Evolutionary conservation across 2,113 vertebrate species (phyloP).

Genomic region (Ptilonorhynchus violaceus): DNA sequence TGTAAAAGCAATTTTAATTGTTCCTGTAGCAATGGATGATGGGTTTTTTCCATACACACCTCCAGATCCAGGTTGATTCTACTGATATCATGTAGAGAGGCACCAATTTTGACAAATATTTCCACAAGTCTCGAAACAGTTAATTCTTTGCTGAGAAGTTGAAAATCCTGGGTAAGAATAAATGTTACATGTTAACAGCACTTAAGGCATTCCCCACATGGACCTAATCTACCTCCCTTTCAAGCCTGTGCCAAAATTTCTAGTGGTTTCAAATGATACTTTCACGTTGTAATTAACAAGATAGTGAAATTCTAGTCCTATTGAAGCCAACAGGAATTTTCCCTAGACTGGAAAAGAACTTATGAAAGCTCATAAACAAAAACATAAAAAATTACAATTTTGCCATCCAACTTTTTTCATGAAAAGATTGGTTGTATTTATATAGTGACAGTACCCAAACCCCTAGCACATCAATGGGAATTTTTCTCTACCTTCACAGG

Average conservation of each 20-base stretch:
- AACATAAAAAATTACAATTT: neutral
- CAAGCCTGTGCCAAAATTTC: neutral
- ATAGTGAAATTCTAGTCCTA: neutral
- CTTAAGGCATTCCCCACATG: neutral
- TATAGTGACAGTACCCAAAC: neutral
- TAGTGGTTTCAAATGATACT: neutral
- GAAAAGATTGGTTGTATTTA: neutral
- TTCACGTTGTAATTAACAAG: neutral
- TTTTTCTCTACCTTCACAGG: neutral
- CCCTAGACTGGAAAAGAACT: neutral
- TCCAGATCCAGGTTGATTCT: slow-evolving; percentile 78
- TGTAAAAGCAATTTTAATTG: neutral
- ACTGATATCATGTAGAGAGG: neutral
- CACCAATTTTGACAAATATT: slow-evolving; percentile 76
- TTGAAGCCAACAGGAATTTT: neutral
- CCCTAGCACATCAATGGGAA: neutral
- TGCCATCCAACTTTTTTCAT: neutral
- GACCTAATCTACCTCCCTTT: neutral
- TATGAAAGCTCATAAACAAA: neutral
- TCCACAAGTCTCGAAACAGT: slow-evolving; percentile 75
- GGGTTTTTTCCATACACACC: slow-evolving; percentile 64
- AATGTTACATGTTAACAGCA: neutral
- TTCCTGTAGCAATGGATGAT: neutral
- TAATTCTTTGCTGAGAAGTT: slow-evolving; percentile 76
- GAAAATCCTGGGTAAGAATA: slow-evolving; percentile 76